A percentile compares a stretch with the other conserved stretches of the same genome.
phyloP scores from a whole-genome alignment of 2,888 invertebrate genomes.

The Panopea generosa region DNA sequence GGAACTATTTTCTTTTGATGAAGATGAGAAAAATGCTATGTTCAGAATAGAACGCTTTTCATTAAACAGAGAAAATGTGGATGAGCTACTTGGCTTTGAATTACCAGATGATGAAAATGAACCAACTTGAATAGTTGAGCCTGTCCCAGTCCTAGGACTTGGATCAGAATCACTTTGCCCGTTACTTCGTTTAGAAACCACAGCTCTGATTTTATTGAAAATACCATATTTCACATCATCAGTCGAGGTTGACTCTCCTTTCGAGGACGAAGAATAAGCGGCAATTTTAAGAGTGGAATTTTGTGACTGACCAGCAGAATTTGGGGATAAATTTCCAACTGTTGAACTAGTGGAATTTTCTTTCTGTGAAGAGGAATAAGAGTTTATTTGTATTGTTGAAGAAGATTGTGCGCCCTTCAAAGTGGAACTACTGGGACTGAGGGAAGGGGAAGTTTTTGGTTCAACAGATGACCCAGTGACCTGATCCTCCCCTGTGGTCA shows the following conservation, averaged over 20 bases:
- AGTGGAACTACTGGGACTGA: conserved; percentile 29
- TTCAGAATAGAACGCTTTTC: conserved; percentile 26
- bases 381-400: too few relatives aligned
- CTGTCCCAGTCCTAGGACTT: conserved; percentile 1
- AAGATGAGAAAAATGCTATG: conserved; percentile 12
- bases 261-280: not conserved
- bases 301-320: not conserved
- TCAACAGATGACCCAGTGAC: conserved; percentile 10
- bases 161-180: not conserved
- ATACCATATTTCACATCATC: conserved; percentile 7
- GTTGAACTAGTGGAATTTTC: conserved; percentile 17
- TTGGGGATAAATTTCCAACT: conserved; percentile 20
- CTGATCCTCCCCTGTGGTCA: conserved; percentile 19
- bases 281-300: conserved; percentile 6
- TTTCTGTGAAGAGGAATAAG: conserved; percentile 34
- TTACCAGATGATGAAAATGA: conserved; percentile 36
- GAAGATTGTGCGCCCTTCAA: conserved; percentile 5
- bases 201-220: conserved; percentile 35
- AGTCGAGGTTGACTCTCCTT: not conserved
- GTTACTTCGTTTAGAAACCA: conserved; percentile 19
- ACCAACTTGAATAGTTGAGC: conserved; percentile 31
- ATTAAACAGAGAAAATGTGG: conserved; percentile 36
- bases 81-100: conserved; percentile 26
- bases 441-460: conserved; percentile 19
- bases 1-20: conserved; percentile 48